A percentile compares a stretch with the other conserved stretches of the same genome.
Evolutionary conservation across 1,140 invertebrate genomes (phyloP).

Genomic region (Hycleus phaleratus): DNA sequence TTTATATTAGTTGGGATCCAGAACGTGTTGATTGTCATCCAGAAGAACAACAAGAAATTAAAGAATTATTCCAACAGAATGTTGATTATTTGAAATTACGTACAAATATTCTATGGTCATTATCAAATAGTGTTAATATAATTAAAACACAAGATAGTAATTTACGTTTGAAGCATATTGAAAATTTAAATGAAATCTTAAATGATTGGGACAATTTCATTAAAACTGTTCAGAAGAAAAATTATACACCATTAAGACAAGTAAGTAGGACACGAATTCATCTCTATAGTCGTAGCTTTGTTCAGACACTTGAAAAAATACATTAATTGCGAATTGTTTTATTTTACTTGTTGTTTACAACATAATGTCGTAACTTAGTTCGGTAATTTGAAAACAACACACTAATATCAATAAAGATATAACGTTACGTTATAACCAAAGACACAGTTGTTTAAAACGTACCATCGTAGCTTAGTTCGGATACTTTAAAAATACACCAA

Average conservation of each 20-base stretch:
- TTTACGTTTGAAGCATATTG: conserved; percentile 20
- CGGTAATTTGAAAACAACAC: too few species aligned
- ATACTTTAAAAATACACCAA: too few species aligned
- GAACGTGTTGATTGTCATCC: conserved; percentile 25
- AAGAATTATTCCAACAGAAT: conserved; percentile 28
- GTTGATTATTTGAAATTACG: conserved; percentile 31
- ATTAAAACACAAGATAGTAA: conserved; percentile 26
- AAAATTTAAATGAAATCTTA: conserved; percentile 21
- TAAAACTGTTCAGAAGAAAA: conserved; percentile 6
- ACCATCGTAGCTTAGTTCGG: too few species aligned
- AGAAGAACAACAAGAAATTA: conserved; percentile 27
- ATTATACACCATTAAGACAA: conserved; percentile 24
- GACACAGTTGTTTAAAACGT: too few species aligned
- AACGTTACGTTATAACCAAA: too few species aligned
- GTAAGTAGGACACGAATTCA: conserved; percentile 6
- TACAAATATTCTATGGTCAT: conserved; percentile 21
- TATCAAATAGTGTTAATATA: conserved; percentile 20
- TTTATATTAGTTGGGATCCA: conserved; percentile 53
- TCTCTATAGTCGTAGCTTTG: too few species aligned
- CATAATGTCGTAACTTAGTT: too few species aligned
- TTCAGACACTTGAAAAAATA: too few species aligned
- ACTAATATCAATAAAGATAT: too few species aligned
- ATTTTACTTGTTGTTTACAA: too few species aligned
- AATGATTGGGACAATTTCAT: conserved; percentile 30
- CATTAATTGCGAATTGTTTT: too few species aligned